A percentile compares a stretch with the other conserved stretches of the same genome.
Evolutionary conservation across 64 coral and sea anemone genomes (phyloP).

Genomic region (Montipora capricornis): DNA sequence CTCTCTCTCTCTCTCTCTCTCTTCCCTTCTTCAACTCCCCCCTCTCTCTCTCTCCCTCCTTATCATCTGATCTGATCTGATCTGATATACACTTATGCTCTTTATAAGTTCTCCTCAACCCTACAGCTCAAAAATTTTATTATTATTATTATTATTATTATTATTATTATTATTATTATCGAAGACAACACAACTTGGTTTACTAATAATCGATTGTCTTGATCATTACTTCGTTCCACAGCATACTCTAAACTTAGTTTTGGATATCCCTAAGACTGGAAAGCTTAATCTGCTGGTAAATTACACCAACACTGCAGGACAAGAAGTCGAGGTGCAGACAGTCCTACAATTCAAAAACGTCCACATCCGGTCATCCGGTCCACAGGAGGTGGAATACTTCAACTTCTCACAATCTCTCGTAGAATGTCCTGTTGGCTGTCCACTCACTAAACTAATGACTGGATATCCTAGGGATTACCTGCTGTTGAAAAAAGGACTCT

Average conservation of each 20-base stretch:
- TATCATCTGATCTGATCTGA: too few relatives aligned
- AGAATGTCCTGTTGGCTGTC: neutral
- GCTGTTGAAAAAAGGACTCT: slow-evolving; percentile 38
- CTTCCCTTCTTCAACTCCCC: too few relatives aligned
- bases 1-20: too few relatives aligned
- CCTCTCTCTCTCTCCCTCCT: too few relatives aligned
- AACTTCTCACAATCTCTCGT: neutral
- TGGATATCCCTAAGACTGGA: slow-evolving; percentile 68
- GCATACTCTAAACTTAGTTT: slow-evolving; percentile 17
- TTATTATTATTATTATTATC: too few relatives aligned
- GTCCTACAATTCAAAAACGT: slow-evolving; percentile 12
- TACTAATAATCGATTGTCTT: too few relatives aligned
- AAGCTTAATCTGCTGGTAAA: slow-evolving; percentile 47
- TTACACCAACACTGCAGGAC: neutral
- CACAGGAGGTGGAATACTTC: neutral
- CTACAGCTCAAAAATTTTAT: too few relatives aligned
- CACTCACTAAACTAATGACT: neutral
- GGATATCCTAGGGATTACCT: neutral
- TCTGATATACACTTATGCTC: too few relatives aligned
- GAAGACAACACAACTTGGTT: too few relatives aligned
- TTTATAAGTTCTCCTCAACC: too few relatives aligned
- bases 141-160: too few relatives aligned
- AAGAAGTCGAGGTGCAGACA: neutral
- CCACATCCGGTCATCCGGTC: neutral
- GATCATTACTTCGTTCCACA: neutral